Conservation (phyloP, 1,140 invertebrate species). For the Bombus confusus region DNA sequence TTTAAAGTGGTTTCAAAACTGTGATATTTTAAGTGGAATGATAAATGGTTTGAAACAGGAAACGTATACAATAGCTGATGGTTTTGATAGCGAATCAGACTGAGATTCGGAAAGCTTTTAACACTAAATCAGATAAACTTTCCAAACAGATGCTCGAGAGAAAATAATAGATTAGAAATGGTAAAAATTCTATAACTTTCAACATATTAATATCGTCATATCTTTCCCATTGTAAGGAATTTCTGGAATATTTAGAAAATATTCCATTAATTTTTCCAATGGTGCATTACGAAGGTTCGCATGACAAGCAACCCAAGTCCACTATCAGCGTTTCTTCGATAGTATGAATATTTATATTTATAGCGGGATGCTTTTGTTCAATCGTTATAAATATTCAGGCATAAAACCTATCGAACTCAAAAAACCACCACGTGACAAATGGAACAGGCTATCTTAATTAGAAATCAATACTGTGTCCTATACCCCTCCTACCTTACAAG, state of each 20-base stretch:
- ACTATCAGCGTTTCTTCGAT: slow-evolving; percentile 20
- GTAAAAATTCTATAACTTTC: neutral
- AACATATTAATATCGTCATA: neutral
- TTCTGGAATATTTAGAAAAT: neutral
- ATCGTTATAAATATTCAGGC: slow-evolving; percentile 46
- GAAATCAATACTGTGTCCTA: slow-evolving; percentile 1
- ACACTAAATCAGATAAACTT: neutral
- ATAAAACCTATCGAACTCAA: neutral
- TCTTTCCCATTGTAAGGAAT: neutral
- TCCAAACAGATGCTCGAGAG: neutral
- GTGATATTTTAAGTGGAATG: slow-evolving; percentile 5
- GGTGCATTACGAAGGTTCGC: neutral
- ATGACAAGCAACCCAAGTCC: neutral
- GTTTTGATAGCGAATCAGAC: neutral
- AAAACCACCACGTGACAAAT: slow-evolving; percentile 15
- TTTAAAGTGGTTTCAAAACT: neutral
- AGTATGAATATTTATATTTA: slow-evolving; percentile 46
- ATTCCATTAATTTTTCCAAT: neutral
- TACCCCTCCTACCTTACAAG: too few relatives aligned
- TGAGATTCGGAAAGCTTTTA: neutral
- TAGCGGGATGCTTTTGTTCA: slow-evolving; percentile 7
- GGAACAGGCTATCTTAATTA: neutral
- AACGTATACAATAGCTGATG: neutral
- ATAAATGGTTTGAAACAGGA: neutral
- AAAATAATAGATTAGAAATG: neutral